Evolutionary conservation across 1,140 invertebrate species (phyloP), one percentile per base, ranked within the genome.

Genomic region (Zaprionus taronus): DNA sequence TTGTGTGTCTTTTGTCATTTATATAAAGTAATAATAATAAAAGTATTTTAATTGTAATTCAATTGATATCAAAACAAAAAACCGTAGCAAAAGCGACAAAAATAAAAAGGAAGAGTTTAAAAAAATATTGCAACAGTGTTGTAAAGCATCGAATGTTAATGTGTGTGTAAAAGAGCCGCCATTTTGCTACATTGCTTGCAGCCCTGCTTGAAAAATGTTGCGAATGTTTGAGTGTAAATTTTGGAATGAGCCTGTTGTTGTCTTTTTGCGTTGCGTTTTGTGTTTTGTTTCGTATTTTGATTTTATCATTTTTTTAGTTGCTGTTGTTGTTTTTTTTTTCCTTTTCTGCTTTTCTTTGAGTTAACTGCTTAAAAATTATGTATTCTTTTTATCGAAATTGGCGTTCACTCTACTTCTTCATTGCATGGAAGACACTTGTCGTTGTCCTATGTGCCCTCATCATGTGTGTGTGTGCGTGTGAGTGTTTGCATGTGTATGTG

Each of bases 51-150:
- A 60, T 70, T 75, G 41, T 61, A 61, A 24, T 74, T 53, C 28
- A 44, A 74, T 69, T 57, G 49, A 76, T 64, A 75, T 64, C 60
- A 71, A 64, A 64, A 51, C 53, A 70, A 76, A 75, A 57, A 31
- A 56, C 70, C 53, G 61, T 70, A 87, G 73, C 77, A 83, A 87
- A 83, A 78, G 80, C 77, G 60, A 71, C 68, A 58, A 60, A 82
- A 56, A 73, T 47, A 68, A 66, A 77, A 77, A 55, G 51, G 64
- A 57, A 60, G 76, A 53, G 66, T 53, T 36, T 60, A 55, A 70
- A 85, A 85, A 34, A 77, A 76, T 86, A 86, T 86, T 86, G 83
- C 83, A 86, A 86, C 84, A 89, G 72, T 79, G 34, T 77, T 68
- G 77, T 80, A 73, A 72, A 82, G 47, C 77, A 82, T 62, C 12